Percentiles rank a stretch among this genome's conserved stretches.
phyloP scores from a whole-genome alignment of 2,888 invertebrate genomes.

The Oxycera nigricornis region DNA sequence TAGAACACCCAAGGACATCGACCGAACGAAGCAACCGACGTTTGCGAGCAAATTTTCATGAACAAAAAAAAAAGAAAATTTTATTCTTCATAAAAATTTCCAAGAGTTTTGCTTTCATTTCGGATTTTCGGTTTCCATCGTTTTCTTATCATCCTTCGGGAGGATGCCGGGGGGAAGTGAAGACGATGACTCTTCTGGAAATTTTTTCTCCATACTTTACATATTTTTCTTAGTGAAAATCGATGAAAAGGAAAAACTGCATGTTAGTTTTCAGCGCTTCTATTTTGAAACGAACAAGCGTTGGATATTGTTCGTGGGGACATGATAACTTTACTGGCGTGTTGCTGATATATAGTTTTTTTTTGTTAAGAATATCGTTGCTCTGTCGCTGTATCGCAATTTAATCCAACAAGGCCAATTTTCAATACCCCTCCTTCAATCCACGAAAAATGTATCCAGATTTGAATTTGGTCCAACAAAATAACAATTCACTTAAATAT shows the following conservation, averaged over 20 bases:
- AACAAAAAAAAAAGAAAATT: conserved; percentile 36
- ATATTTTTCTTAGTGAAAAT: conserved; percentile 10
- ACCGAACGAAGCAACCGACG: not conserved
- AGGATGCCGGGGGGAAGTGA: not conserved
- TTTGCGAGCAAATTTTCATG: not conserved
- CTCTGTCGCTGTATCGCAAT: no score
- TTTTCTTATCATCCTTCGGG: not conserved
- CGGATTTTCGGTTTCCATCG: conserved; percentile 39
- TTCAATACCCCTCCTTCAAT: no score
- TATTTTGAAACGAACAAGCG: not conserved
- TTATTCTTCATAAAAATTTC: conserved; percentile 42
- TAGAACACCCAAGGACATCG: not conserved
- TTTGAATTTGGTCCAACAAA: no score
- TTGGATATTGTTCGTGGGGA: not conserved
- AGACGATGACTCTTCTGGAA: not conserved
- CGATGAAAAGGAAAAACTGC: conserved; percentile 6
- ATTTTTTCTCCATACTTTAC: not conserved
- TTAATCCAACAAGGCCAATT: no score
- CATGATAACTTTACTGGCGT: no score
- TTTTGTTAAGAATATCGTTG: no score
- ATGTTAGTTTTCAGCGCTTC: not conserved
- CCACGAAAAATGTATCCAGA: no score
- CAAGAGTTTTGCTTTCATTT: conserved; percentile 41
- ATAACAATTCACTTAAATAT: no score
- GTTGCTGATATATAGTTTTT: no score